Evolutionary conservation across 2,888 invertebrate genomes (phyloP), one percentile per base, ranked within the genome.

Genomic region (Drosophila recens): DNA sequence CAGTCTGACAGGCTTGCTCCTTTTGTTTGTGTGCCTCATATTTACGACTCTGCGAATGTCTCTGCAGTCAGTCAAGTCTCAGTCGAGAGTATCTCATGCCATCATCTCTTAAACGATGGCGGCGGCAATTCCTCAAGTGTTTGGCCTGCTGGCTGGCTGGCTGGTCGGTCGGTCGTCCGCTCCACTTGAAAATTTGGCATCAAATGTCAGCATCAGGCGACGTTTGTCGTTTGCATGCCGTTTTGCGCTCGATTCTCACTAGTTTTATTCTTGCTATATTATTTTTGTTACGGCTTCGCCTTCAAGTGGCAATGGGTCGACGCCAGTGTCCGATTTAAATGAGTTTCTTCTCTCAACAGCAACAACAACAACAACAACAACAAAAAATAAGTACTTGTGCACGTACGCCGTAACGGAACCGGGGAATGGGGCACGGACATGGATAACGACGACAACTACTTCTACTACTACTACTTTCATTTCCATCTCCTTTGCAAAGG

Each of bases 171-270:
- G 23, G 4, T 64, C 63, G 67, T 67, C 62, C 65, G 76, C 68
- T 72, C 83, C 89, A 88, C 90, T 87, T 88, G 89, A 90, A 88
- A 87, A 90, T 87, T 90, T 83, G 87, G 90, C 87, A 87, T 87
- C 87, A 90, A 87, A 87, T 90, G 87, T 90, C 87, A 87, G 89
- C 86, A 73, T 80, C 89, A 79, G 74, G 74, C 54, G 58, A 53
- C 76, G 71, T 57, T 80, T 74, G 86, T 89, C 89, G 88, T 87
- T 86, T 87, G 86, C 85, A 89, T 83, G 80, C 72, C 79, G 66
- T 54, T 81, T 75, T 79, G 56, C 83, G 83, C 88, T 87, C 80
- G 82, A 84, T 89, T 89, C 89, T 81, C 83, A 82, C 80, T 86
- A 86, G 61, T 72, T 66, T 66, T 49, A 13, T 61, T 40, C 45